Evolutionary conservation across 2,113 vertebrate genomes (phyloP), one percentile per base, ranked within the genome.

Genomic region (Salvelinus alpinus): DNA sequence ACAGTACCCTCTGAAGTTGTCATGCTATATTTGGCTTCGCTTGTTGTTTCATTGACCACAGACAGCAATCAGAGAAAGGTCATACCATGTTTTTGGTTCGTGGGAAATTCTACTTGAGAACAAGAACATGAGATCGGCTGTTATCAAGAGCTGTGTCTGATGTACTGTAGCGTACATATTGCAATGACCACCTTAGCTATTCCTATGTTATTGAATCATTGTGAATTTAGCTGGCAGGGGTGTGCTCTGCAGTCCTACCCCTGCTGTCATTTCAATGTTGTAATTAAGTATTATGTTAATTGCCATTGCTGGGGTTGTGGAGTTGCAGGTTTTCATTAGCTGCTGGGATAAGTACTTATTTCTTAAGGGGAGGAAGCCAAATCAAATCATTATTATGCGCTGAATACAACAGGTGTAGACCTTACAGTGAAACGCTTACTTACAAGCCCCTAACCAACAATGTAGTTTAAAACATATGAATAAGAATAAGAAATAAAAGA

Each of bases 211-310:
- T 31, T 79, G 68, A 85, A 80, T 84, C 81, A 80, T 72, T 70
- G 78, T 80, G 59, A 68, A 71, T 85, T 78, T 51, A 70, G 68
- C 75, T 81, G 83, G 80, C 84, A 88, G 76, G 75, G 71, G 81
- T 82, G 80, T 83, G 77, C 86, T 87, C 84, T 78, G 72, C 78
- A 78, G 81, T 87, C 85, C 86, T 86, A 87, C 90, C 80, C 71
- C 85, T 6, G 64, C 80, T 76, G 80, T 77, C 79, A 67, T 74
- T 78, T 27, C 82, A 25, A 51, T 74, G 78, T 83, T 79, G 67
- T 87, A 89, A 88, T 89, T 87, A 68, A 76, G 29, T 73, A 86
- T 80, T 80, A 82, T 85, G 88, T 80, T 87, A 86, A 88, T 85
- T 84, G 18, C 71, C 34, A 67, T 65, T 47, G 70, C 70, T 71